A percentile compares a stretch with the other conserved stretches of the same genome.
These are phyloP conservation scores for Corythornis vintsioides DNA, from an alignment of 2,113 vertebrate genomes.

Conservation along the genomic window DNA sequence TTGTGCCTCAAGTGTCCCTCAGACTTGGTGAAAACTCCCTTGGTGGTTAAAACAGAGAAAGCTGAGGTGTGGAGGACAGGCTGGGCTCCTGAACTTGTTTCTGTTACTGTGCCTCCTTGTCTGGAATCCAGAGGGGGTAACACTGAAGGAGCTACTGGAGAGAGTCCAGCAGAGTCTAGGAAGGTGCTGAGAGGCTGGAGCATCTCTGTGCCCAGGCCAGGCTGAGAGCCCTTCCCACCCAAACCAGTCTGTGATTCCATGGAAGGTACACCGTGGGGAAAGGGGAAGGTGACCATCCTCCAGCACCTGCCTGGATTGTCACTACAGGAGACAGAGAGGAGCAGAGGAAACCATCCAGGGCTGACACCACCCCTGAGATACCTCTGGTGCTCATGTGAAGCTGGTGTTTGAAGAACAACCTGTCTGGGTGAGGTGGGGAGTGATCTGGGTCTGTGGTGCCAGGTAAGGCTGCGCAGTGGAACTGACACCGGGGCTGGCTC, in stretches of 20 bases:
- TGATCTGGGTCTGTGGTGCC: fast-evolving
- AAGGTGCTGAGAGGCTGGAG: too few species aligned
- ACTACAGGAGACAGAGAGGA: fast-evolving
- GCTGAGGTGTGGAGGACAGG: not conserved
- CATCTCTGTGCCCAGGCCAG: too few species aligned
- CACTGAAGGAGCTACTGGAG: not conserved
- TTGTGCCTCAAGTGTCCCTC: not conserved
- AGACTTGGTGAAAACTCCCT: not conserved
- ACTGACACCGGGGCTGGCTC: not conserved
- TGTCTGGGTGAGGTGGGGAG: not conserved
- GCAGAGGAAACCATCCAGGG: not conserved
- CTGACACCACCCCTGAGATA: not conserved
- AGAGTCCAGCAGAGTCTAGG: too few species aligned
- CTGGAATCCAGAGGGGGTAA: not conserved
- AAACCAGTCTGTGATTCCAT: not conserved
- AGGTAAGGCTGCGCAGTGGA: not conserved
- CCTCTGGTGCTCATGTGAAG: not conserved
- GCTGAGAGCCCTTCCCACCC: not conserved
- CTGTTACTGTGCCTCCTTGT: not conserved
- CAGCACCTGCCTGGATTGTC: not conserved
- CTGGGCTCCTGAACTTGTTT: not conserved
- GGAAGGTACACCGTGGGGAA: fast-evolving
- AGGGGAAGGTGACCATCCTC: not conserved
- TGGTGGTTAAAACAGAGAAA: not conserved
- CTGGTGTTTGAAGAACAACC: not conserved